Conservation (phyloP, 2,888 invertebrate species). For the Callosobruchus maculatus region DNA sequence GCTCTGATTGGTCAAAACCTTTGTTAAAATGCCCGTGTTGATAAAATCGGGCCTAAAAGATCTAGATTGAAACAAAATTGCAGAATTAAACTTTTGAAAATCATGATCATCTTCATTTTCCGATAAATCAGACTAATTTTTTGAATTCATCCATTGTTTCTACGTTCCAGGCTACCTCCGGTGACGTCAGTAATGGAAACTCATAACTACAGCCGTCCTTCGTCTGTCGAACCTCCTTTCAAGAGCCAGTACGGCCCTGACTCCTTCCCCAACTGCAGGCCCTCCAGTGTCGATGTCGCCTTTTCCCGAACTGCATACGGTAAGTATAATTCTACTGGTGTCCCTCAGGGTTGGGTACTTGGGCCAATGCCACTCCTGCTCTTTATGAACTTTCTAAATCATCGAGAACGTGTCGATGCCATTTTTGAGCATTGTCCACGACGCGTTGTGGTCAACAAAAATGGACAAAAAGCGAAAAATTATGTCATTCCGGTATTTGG, state of each 20-base stretch:
- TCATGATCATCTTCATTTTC: not conserved
- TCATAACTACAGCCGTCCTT: conserved; percentile 42
- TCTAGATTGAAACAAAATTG: too few species aligned
- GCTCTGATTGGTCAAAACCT: too few species aligned
- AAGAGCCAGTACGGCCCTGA: conserved; percentile 31
- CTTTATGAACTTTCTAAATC: too few species aligned
- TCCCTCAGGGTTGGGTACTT: too few species aligned
- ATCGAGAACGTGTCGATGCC: too few species aligned
- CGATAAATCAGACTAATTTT: not conserved
- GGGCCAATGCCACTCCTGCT: too few species aligned
- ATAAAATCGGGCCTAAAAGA: too few species aligned
- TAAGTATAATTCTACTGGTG: not conserved
- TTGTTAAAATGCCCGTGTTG: not conserved
- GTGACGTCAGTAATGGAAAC: conserved; percentile 43
- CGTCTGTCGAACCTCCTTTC: conserved; percentile 33
- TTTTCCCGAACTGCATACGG: not conserved
- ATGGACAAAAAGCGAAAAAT: too few species aligned
- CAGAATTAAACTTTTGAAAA: too few species aligned
- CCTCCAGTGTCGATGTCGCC: conserved; percentile 31
- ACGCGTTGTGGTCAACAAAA: too few species aligned
- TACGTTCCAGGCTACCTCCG: conserved; percentile 36
- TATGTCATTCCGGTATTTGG: too few species aligned
- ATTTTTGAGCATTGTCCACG: too few species aligned
- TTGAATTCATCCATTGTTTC: not conserved
- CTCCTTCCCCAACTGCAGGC: conserved; percentile 22